Evolutionary conservation across 2,888 invertebrate species (phyloP), one percentile per base, ranked within the genome.

Genomic region (Pollenia angustigena): DNA sequence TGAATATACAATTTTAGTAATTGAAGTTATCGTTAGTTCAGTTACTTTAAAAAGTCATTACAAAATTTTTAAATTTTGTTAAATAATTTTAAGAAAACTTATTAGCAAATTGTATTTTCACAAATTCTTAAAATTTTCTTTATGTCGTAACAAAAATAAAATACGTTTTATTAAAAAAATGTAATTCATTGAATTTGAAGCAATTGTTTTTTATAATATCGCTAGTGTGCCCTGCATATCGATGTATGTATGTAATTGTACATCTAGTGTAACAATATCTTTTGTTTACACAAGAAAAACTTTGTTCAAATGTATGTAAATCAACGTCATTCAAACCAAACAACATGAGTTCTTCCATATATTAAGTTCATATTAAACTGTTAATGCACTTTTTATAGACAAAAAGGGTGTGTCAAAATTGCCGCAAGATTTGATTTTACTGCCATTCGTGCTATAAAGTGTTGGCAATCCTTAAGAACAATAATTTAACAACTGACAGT

Each of bases 221-320:
- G 64, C 64, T 46, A 44, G 14, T 66, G 48, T 66, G 66, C 16
- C 48, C 11, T 23, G 1, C 18, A 23, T 23, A 23, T 23, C 23
- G 16, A 44, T 44, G 32, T 50, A 8, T 44, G 32, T 50, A 8
- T 66, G 48, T 48, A 48, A 50, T 23, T 23, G 10, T 56, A 50
- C 23, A 52, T 78, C 66, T 44, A 46, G 46, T 48, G 66, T 50
- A 81, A 81, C 72, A 74, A 81, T 66, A 75, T 81, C 42, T 71
- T 81, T 66, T 68, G 68, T 50, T 75, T n/a, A 32, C 40, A 78
- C 56, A 78, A 79, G 56, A 52, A 68, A 74, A 79, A 58, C 58
- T 58, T 68, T 84, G 72, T 84, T 78, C 56, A 72, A 72, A 79
- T 72, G 84, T 66, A 79, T 72, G 84, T 66, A 79, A 79, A 79